A percentile compares a stretch with the other conserved stretches of the same genome.
Conservation (phyloP, 1,140 invertebrate genomes). For the Leptonema lineaticorne region DNA sequence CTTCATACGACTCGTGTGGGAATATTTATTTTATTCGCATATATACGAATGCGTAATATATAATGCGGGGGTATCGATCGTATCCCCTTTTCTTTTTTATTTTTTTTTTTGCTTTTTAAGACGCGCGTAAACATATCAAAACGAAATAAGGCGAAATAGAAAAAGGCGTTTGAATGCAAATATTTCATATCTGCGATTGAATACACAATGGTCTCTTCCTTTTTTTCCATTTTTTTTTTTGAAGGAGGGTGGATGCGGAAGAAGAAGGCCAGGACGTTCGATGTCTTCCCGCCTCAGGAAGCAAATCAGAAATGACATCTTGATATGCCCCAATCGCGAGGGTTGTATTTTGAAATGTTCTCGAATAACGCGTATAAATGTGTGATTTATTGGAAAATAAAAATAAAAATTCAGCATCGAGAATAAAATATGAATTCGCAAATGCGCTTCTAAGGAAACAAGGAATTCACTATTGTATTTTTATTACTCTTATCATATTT, state of each 20-base stretch:
- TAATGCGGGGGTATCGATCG: neutral
- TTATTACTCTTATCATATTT: too few species aligned
- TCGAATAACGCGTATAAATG: too few species aligned
- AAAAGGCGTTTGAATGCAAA: constrained; percentile 36
- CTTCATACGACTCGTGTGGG: too few species aligned
- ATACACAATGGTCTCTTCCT: constrained; percentile 33
- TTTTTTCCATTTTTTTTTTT: too few species aligned
- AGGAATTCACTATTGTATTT: too few species aligned
- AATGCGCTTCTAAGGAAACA: neutral
- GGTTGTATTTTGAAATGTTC: neutral
- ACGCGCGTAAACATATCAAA: constrained; percentile 38
- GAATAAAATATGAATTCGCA: neutral
- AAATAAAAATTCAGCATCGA: too few species aligned
- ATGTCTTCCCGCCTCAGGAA: constrained; percentile 32
- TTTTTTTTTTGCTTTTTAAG: too few species aligned
- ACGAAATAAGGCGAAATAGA: constrained; percentile 36
- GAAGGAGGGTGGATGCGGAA: too few species aligned
- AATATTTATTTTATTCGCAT: too few species aligned
- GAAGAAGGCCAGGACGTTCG: constrained; percentile 13
- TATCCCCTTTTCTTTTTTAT: constrained; percentile 4
- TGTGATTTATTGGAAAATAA: too few species aligned
- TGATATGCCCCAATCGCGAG: constrained; percentile 31
- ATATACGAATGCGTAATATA: neutral
- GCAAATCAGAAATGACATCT: constrained; percentile 41
- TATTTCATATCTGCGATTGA: constrained; percentile 40